Conservation (phyloP, 1,140 invertebrate species). For the Caenorhabditis brenneri region DNA sequence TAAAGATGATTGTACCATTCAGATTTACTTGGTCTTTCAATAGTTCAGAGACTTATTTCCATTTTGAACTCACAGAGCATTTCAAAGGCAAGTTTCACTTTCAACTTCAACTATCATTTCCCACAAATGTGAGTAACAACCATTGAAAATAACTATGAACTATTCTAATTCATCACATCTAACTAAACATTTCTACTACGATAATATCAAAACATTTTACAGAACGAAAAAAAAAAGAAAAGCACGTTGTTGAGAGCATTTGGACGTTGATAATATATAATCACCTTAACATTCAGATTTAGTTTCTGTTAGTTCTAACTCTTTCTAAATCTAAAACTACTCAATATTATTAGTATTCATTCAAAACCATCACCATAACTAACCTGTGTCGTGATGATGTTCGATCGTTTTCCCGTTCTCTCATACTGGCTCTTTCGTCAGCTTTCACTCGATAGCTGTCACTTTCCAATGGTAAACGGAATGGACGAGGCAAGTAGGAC, state of each 20-base stretch:
- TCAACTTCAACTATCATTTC: too few relatives aligned
- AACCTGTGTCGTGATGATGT: conserved; percentile 47
- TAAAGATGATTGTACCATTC: too few relatives aligned
- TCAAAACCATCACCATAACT: not conserved
- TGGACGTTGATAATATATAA: not conserved
- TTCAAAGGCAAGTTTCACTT: too few relatives aligned
- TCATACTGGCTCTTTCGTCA: conserved; percentile 46
- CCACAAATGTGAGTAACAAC: too few relatives aligned
- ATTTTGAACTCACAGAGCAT: too few relatives aligned
- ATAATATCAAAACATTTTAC: too few relatives aligned
- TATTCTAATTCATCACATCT: too few relatives aligned
- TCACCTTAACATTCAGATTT: conserved; percentile 13
- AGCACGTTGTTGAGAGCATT: not conserved
- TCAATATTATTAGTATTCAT: not conserved
- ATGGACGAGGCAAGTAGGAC: conserved; percentile 63
- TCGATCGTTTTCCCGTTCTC: conserved; percentile 42
- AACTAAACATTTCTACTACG: too few relatives aligned
- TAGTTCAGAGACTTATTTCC: too few relatives aligned
- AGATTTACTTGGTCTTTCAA: too few relatives aligned
- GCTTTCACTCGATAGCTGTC: conserved; percentile 56
- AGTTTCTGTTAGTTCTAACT: not conserved
- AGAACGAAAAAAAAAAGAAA: not conserved
- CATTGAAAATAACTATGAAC: too few relatives aligned
- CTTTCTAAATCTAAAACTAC: not conserved
- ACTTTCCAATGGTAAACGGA: conserved; percentile 66